phyloP scores from a whole-genome alignment of 2,888 invertebrate species.

The Tiphia femorata region DNA sequence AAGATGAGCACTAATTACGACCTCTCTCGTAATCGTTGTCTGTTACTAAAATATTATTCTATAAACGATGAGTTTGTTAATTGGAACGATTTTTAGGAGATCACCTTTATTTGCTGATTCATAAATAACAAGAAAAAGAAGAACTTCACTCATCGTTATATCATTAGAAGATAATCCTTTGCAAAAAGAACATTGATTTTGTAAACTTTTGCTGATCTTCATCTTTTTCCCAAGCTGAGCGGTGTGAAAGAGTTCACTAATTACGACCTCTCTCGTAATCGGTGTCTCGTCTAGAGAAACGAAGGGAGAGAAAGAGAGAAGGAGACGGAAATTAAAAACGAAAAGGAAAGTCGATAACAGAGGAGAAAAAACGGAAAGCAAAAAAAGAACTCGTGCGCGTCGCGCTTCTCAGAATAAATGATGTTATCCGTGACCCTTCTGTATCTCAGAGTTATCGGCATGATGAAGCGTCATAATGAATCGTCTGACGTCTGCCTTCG shows the following conservation, averaged over 20 bases:
- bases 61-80: no score
- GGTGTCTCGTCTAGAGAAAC: slow-evolving; percentile 3
- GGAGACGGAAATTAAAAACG: background rate
- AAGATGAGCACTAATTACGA: slow-evolving; percentile 16
- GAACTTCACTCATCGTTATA: no score
- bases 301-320: background rate
- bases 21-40: slow-evolving; percentile 8
- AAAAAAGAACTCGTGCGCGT: slow-evolving; percentile 5
- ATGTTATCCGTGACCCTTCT: slow-evolving; percentile 20
- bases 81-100: no score
- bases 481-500: slow-evolving; percentile 4
- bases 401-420: slow-evolving; percentile 27
- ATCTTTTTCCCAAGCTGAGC: background rate
- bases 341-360: background rate
- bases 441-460: slow-evolving; percentile 26
- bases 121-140: no score
- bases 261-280: slow-evolving; percentile 14
- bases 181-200: no score
- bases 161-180: no score
- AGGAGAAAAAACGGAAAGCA: background rate
- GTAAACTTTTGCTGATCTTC: background rate
- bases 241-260: slow-evolving; percentile 11
- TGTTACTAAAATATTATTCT: no score
- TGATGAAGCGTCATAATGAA: slow-evolving; percentile 11
- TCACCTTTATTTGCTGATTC: no score